These are phyloP conservation scores for Propithecus deckenii DNA, from an alignment of 2,797 vertebrate species.

Conservation along the genomic window DNA sequence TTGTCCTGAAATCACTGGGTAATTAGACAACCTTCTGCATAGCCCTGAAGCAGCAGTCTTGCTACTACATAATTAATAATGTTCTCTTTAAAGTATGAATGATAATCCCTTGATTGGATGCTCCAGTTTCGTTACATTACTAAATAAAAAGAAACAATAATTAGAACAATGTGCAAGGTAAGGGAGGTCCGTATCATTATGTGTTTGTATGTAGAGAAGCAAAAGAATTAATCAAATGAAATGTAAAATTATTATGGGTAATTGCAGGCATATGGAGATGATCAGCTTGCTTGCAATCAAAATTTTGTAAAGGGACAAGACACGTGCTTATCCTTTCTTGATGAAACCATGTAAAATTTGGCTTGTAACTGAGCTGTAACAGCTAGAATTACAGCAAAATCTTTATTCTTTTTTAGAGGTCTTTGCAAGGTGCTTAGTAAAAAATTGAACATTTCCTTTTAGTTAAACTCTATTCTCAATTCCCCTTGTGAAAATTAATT, in stretches of 20 bases:
- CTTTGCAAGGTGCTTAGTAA: not conserved
- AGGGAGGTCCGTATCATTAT: conserved; percentile 56
- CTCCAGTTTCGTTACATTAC: conserved; percentile 63
- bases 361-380: not conserved
- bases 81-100: conserved; percentile 63
- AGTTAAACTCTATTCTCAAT: not conserved
- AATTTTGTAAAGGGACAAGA: conserved; percentile 60
- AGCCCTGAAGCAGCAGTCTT: not conserved
- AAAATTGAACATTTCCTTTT: conserved; percentile 29
- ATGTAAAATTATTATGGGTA: conserved; percentile 78
- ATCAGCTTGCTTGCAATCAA: conserved; percentile 75
- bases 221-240: conserved; percentile 80
- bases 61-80: conserved; percentile 76
- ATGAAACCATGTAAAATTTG: not conserved
- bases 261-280: conserved; percentile 79
- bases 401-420: not conserved
- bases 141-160: conserved; percentile 78
- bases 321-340: conserved; percentile 42
- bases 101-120: conserved; percentile 73
- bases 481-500: not conserved
- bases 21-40: conserved; percentile 57
- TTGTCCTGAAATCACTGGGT: conserved; percentile 58
- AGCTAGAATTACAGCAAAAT: conserved; percentile 42
- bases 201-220: conserved; percentile 61
- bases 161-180: conserved; percentile 72